Evolutionary conservation across 2,797 vertebrate genomes (phyloP).

Genomic region (Microcaecilia unicolor): DNA sequence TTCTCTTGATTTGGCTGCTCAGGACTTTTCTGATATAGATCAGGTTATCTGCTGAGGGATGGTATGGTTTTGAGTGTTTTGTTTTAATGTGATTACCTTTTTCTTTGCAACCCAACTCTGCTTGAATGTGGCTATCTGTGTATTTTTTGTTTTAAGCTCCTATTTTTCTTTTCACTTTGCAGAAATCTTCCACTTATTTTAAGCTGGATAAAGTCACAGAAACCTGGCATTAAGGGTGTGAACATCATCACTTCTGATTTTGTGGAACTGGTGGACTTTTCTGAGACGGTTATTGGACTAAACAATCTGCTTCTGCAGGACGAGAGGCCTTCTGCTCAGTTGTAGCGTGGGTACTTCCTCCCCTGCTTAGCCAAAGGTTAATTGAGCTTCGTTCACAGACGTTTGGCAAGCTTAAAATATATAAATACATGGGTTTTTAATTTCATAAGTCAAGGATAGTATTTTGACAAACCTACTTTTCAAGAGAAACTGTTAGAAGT

Average conservation of each 20-base stretch:
- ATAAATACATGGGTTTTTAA: no score
- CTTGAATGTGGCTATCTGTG: no score
- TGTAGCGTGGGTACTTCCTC: constrained; percentile 33
- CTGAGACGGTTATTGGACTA: constrained; percentile 82
- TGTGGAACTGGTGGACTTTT: constrained; percentile 93
- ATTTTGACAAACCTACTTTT: no score
- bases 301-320: constrained; percentile 74
- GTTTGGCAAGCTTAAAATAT: no score
- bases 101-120: no score
- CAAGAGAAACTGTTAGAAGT: no score
- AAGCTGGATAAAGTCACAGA: constrained; percentile 85
- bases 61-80: neutral
- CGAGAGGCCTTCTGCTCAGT: constrained; percentile 32
- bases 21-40: no score
- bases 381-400: no score
- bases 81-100: neutral
- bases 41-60: neutral
- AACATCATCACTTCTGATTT: constrained; percentile 98
- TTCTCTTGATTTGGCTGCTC: no score
- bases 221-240: constrained; percentile 76
- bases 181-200: constrained; percentile 93
- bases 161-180: constrained; percentile 6
- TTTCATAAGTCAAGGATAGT: no score
- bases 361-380: no score
- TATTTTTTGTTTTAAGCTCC: neutral